Evolutionary conservation across 2,113 vertebrate species (phyloP), one percentile per base, ranked within the genome.

Genomic region (Centropus unirufus): DNA sequence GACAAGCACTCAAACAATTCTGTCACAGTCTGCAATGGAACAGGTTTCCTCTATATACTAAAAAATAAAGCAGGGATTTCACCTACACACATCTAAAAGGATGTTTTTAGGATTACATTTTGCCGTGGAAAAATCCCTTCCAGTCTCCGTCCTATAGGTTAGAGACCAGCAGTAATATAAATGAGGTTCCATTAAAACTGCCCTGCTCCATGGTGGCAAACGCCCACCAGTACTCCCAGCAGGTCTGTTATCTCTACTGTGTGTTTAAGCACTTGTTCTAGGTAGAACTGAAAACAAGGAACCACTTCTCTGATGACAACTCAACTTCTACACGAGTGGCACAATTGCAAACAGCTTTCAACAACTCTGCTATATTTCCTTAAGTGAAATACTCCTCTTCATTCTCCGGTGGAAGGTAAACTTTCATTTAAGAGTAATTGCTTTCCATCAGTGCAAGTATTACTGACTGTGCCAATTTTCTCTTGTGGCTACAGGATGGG

Each of bases 251-350:
- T 39, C 64, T 67, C 34, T 14, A 3, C 32, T 13, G 47, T 8
- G 32, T 32, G 22, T 26, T 55, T 13, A 81, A 59, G 24, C 51
- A 47, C 27, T 73, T 34, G 30, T 34, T 40, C 22, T 19, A 26
- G 11, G 40, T 7, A 49, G 3, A 55, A 58, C 26, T 54, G 18
- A 39, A 76, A 29, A 59, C 15, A 64, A 34, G 32, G 39, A 85
- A 27, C 14, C 14, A 10, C 30, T 79, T 79, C 36, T 62, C 55
- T 27, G 29, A 58, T 91, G 29, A 12, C 23, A 83, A 57, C 12
- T 27, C 3, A 0, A 29, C 30, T 72, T 66, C 70, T n/a, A 29
- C 1, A 3, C 0, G 4, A 69, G 27, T 12, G 10, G 47, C 36
- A 54, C 27, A 27, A 51, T 81, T 91, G 44, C 57, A 72, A 75